Evolutionary conservation across 2,888 invertebrate genomes (phyloP).

Genomic region (Lepidocyrtoides sp.): DNA sequence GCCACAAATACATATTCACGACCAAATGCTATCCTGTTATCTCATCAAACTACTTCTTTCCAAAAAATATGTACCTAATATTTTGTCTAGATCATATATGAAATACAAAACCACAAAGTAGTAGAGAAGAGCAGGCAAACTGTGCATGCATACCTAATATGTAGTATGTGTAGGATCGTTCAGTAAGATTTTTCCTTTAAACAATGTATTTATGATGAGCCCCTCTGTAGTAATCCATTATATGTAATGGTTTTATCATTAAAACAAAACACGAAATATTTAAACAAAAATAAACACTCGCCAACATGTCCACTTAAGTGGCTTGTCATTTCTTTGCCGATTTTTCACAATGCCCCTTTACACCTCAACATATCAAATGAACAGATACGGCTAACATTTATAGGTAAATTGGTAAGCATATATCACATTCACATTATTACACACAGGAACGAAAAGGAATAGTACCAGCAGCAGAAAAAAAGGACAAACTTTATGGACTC

Average conservation of each 20-base stretch:
- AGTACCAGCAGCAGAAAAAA: conserved; percentile 10
- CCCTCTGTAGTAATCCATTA: background rate
- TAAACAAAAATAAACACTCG: too few species aligned
- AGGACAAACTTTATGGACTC: conserved; percentile 63
- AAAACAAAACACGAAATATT: too few species aligned
- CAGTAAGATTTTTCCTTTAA: background rate
- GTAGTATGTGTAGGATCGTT: background rate
- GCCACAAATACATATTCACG: background rate
- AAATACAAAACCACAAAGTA: conserved; percentile 4
- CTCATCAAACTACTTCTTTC: background rate
- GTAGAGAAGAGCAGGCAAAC: background rate
- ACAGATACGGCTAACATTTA: background rate
- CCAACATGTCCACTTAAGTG: too few species aligned
- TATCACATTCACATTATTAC: conserved; percentile 5
- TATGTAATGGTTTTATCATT: too few species aligned
- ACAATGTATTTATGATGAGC: background rate
- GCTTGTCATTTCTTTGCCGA: too few species aligned
- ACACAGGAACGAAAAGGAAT: background rate
- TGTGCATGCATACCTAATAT: background rate
- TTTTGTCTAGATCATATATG: background rate
- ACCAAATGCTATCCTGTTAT: background rate
- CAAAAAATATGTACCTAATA: background rate
- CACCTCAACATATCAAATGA: background rate
- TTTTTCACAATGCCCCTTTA: conserved; percentile 2
- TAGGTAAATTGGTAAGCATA: conserved; percentile 13